phyloP scores from a whole-genome alignment of 2,797 vertebrate species.

The Sebastes flavidus region DNA sequence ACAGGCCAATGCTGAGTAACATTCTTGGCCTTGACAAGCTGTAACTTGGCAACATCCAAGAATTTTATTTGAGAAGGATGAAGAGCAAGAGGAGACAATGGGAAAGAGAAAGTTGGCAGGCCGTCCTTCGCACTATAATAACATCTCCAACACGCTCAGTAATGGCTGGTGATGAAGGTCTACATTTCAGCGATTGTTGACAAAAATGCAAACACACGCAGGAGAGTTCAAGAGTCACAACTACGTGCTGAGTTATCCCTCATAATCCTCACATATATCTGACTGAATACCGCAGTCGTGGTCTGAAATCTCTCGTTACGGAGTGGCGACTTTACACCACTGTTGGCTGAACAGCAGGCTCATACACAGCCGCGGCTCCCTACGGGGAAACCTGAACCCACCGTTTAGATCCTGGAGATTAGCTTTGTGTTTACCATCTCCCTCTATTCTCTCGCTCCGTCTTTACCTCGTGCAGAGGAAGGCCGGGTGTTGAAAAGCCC shows the following conservation, averaged over 20 bases:
- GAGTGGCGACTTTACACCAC: constrained; percentile 38
- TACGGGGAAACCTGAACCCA: constrained; percentile 60
- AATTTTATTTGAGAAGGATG: constrained; percentile 56
- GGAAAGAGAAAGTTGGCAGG: constrained; percentile 47
- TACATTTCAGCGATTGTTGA: constrained; percentile 16
- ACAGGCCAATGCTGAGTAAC: constrained; percentile 66
- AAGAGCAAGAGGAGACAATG: constrained; percentile 26
- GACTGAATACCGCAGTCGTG: constrained; percentile 14
- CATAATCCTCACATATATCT: constrained; percentile 18
- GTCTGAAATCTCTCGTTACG: constrained; percentile 50
- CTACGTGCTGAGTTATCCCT: constrained; percentile 18
- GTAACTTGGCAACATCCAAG: constrained; percentile 71
- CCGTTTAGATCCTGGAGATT: constrained; percentile 60
- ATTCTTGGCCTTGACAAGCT: constrained; percentile 64
- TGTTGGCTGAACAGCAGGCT: constrained; percentile 37
- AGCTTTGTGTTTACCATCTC: constrained; percentile 49
- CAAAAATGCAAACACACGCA: neutral
- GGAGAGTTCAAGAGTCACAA: neutral
- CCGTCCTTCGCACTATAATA: constrained; percentile 13
- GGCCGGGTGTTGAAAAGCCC: constrained; percentile 36
- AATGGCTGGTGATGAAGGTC: constrained; percentile 16
- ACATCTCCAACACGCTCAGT: constrained; percentile 27
- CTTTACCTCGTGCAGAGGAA: constrained; percentile 16
- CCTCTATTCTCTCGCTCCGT: constrained; percentile 32
- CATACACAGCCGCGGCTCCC: constrained; percentile 35